Conservation (phyloP, 2,888 invertebrate genomes). For the Synergus umbraculus region DNA sequence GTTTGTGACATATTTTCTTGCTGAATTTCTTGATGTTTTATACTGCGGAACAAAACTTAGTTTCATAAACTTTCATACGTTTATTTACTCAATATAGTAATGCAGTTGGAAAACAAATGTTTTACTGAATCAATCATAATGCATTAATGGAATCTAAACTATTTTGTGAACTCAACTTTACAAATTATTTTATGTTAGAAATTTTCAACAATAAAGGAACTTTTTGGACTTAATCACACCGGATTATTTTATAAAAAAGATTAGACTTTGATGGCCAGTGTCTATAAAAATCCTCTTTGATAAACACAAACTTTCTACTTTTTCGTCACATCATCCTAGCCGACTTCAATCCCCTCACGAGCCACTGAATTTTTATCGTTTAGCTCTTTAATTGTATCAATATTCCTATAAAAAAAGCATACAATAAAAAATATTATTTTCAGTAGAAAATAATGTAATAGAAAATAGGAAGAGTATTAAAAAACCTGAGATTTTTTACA, state of each 20-base stretch:
- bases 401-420: not conserved
- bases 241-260: constrained; percentile 14
- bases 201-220: not conserved
- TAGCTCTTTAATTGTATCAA: not conserved
- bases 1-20: not conserved
- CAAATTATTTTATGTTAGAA: not conserved
- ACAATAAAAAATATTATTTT: not conserved
- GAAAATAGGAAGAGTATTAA: not conserved
- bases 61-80: not conserved
- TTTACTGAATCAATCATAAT: no score
- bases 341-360: constrained; percentile 23
- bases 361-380: constrained; percentile 18
- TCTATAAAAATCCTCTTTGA: constrained; percentile 38
- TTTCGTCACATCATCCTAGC: not conserved
- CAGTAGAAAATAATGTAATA: not conserved
- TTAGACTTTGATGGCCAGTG: constrained; percentile 22
- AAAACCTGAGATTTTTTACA: not conserved
- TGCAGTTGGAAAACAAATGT: no score
- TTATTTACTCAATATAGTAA: not conserved
- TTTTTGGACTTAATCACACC: not conserved
- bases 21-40: not conserved
- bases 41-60: not conserved
- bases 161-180: no score
- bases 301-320: constrained; percentile 20
- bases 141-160: no score